Percentiles rank a stretch among this genome's conserved stretches.
These are phyloP conservation scores for Oeneis ivallda DNA, from an alignment of 2,888 invertebrate genomes.

Conservation along the genomic window DNA sequence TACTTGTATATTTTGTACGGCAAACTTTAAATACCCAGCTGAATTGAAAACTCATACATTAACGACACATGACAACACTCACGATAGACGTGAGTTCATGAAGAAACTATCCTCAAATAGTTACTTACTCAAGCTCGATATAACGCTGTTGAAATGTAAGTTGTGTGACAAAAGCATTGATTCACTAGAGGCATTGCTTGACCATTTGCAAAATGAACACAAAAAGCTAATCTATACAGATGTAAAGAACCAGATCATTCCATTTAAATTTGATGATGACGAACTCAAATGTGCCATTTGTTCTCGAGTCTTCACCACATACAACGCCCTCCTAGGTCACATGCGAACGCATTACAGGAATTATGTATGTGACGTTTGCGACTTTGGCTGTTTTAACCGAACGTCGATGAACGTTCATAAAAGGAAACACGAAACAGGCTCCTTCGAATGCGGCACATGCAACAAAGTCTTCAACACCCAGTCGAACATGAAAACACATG, in stretches of 20 bases:
- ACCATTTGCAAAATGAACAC: conserved; percentile 11
- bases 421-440: conserved; percentile 46
- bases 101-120: background rate
- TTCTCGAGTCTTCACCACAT: conserved; percentile 37
- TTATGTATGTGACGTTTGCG: conserved; percentile 49
- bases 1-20: conserved; percentile 13
- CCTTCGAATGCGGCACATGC: conserved; percentile 55
- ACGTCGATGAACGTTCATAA: conserved; percentile 39
- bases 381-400: conserved; percentile 49
- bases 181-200: conserved; percentile 3
- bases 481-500: conserved; percentile 60
- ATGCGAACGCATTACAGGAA: conserved; percentile 56
- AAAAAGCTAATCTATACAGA: conserved; percentile 4
- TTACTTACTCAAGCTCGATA: conserved; percentile 14
- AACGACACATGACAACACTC: background rate
- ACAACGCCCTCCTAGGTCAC: conserved; percentile 46
- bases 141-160: conserved; percentile 13
- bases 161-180: background rate
- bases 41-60: conserved; percentile 14
- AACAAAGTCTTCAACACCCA: conserved; percentile 56
- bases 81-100: conserved; percentile 8
- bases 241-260: conserved; percentile 27
- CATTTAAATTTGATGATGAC: conserved; percentile 50
- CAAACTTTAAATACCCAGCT: background rate
- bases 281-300: conserved; percentile 42